These are phyloP conservation scores for Grallaria varia DNA, from an alignment of 2,113 vertebrate genomes.

Conservation along the genomic window DNA sequence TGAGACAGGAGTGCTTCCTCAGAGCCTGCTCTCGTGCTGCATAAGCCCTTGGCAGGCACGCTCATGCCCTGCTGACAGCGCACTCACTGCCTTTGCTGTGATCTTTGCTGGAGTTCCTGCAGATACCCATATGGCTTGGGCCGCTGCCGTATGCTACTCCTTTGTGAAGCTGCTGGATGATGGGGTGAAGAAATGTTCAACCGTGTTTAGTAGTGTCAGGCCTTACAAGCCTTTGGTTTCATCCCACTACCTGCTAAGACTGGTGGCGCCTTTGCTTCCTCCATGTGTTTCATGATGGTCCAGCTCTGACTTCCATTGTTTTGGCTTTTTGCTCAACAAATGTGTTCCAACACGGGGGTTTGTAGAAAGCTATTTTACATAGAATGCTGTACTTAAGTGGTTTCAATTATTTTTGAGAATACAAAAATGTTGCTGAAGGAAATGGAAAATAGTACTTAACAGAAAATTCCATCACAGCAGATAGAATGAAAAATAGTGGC, in stretches of 20 bases:
- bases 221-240: background rate
- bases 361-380: background rate
- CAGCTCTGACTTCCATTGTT: background rate
- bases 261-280: background rate
- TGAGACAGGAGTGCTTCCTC: background rate
- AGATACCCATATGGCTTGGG: background rate
- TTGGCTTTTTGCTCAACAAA: background rate
- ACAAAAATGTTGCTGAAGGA: background rate
- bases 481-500: background rate
- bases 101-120: background rate
- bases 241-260: background rate
- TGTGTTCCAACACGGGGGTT: background rate
- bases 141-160: background rate
- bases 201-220: background rate
- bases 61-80: rapidly evolving
- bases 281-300: rapidly evolving
- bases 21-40: background rate
- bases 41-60: background rate
- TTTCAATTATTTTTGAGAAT: background rate
- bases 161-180: background rate
- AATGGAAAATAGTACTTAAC: background rate
- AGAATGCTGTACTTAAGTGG: background rate
- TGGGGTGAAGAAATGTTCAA: background rate
- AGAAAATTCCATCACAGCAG: background rate
- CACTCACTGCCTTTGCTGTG: background rate